Percentiles rank a stretch among this genome's conserved stretches.
phyloP scores from a whole-genome alignment of 1,140 invertebrate genomes.

The Brachionus calyciflorus region DNA sequence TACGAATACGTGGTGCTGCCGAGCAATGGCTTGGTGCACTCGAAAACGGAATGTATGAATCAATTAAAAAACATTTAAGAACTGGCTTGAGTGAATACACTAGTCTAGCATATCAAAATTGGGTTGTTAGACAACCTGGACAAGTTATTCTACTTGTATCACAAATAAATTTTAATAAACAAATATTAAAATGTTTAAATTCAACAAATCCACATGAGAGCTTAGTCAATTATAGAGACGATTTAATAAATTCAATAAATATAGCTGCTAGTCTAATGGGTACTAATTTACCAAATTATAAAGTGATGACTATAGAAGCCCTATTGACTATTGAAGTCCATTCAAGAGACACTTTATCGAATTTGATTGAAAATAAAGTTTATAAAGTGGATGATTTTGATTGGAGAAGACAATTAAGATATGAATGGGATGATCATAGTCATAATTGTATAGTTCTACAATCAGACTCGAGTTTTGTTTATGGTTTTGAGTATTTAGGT shows the following conservation, averaged over 20 bases:
- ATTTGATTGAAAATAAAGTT: conserved; percentile 67
- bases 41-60: conserved; percentile 60
- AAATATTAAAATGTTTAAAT: conserved; percentile 47
- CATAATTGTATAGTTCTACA: conserved; percentile 61
- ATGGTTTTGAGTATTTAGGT: conserved; percentile 62
- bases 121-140: conserved; percentile 59
- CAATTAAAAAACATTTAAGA: conserved; percentile 58
- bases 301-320: conserved; percentile 67
- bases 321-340: conserved; percentile 83
- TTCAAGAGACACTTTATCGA: conserved; percentile 73
- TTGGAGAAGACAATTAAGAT: conserved; percentile 61
- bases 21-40: conserved; percentile 59
- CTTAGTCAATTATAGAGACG: neutral
- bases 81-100: conserved; percentile 55
- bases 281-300: conserved; percentile 51
- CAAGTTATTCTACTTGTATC: conserved; percentile 59
- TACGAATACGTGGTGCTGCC: conserved; percentile 56
- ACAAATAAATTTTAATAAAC: conserved; percentile 60
- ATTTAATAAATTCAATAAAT: conserved; percentile 17
- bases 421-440: conserved; percentile 59
- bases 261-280: conserved; percentile 53
- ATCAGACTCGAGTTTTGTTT: conserved; percentile 61
- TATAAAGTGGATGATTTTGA: conserved; percentile 57
- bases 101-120: conserved; percentile 51
- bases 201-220: conserved; percentile 2